Percentiles rank a stretch among this genome's conserved stretches.
Evolutionary conservation across 2,113 vertebrate genomes (phyloP).

Genomic region (Zosterops japonicus): DNA sequence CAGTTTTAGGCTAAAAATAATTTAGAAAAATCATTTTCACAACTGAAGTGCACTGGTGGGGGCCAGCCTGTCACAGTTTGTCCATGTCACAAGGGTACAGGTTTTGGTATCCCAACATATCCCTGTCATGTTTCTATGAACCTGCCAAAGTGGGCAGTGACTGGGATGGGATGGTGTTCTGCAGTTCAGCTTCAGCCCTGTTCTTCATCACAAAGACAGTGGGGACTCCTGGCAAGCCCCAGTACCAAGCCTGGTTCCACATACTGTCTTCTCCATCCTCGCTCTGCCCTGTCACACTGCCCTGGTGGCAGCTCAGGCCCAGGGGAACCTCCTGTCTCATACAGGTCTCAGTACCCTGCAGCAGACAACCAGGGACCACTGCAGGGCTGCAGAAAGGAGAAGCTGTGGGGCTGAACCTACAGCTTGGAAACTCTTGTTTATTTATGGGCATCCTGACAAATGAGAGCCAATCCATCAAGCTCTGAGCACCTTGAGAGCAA

Average conservation of each 20-base stretch:
- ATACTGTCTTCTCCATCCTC: neutral
- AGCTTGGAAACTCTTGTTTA: neutral
- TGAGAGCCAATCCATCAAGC: neutral
- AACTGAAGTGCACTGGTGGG: neutral
- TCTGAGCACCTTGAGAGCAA: neutral
- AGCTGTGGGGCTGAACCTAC: neutral
- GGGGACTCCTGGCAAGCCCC: neutral
- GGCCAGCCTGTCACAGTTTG: neutral
- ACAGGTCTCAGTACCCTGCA: neutral
- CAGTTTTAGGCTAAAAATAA: neutral
- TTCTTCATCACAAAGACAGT: neutral
- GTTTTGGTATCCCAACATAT: accelerated
- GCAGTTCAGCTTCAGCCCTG: neutral
- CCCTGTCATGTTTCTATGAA: neutral
- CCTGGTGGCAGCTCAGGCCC: neutral
- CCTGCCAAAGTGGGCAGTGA: neutral
- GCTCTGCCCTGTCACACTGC: neutral
- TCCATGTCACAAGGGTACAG: neutral
- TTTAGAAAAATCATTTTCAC: neutral
- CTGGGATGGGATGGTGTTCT: neutral
- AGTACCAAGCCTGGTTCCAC: neutral
- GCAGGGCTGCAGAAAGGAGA: neutral
- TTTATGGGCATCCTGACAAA: neutral
- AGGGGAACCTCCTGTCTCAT: accelerated
- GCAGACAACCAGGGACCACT: accelerated